Evolutionary conservation across 30 jellyfish, hydroid and myxozoan species (phyloP).

Genomic region (Cassiopea andromeda): DNA sequence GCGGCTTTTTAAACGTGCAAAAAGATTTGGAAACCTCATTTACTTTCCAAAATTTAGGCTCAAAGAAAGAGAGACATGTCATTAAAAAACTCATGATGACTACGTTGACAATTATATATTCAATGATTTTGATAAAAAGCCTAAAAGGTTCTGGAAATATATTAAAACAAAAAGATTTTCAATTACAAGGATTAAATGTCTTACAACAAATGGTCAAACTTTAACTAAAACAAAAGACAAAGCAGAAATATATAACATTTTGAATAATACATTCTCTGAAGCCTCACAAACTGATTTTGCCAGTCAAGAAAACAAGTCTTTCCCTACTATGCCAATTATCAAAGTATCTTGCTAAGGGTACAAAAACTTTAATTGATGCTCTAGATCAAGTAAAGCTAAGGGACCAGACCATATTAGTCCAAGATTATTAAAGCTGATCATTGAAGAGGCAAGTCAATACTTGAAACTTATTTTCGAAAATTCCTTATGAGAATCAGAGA

Average conservation of each 20-base stretch:
- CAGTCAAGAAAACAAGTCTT: conserved; percentile 6
- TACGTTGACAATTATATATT: conserved; percentile 34
- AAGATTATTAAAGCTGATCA: conserved; percentile 7
- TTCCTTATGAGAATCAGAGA: conserved; percentile 30
- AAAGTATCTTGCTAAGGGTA: conserved; percentile 15
- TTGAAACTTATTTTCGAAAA: conserved; percentile 7
- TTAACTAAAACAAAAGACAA: conserved; percentile 46
- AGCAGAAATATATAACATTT: background rate
- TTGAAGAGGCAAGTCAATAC: conserved; percentile 37
- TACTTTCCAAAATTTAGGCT: conserved; percentile 27
- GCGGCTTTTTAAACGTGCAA: conserved; percentile 31
- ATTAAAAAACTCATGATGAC: conserved; percentile 37
- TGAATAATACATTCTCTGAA: conserved; percentile 49
- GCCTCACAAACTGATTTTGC: conserved; percentile 26
- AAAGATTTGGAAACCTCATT: conserved; percentile 24
- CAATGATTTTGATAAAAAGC: conserved; percentile 22
- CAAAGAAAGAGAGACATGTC: conserved; percentile 27
- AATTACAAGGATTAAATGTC: conserved; percentile 41
- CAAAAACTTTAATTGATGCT: conserved; percentile 42
- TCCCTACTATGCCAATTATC: conserved; percentile 38
- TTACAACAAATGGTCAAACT: conserved; percentile 42
- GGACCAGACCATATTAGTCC: conserved; percentile 48
- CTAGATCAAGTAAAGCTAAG: conserved; percentile 15
- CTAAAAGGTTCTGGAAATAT: conserved; percentile 35
- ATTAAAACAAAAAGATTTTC: conserved; percentile 53